phyloP scores from a whole-genome alignment of 1,140 invertebrate genomes.

The Drosophila rufa region DNA sequence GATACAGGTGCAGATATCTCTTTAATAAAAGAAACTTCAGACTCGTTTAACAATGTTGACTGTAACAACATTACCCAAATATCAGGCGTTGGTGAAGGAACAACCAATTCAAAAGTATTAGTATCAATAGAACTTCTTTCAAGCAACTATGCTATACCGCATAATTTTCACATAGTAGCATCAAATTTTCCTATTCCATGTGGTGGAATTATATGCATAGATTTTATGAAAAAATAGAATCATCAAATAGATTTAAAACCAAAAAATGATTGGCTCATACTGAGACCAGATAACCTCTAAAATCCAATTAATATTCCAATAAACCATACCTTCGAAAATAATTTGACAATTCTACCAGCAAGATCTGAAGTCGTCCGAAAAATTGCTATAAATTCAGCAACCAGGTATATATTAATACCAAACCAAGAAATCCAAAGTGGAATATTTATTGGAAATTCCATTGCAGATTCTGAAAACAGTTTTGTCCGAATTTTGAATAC shows the following conservation, averaged over 20 bases:
- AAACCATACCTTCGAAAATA: no score
- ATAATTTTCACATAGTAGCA: constrained; percentile 1
- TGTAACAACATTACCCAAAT: constrained; percentile 5
- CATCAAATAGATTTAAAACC: constrained; percentile 14
- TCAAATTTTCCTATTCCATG: background rate
- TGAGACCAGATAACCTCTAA: background rate
- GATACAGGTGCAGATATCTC: background rate
- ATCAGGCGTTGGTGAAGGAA: background rate
- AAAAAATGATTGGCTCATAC: background rate
- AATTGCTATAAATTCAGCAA: no score
- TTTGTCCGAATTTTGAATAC: no score
- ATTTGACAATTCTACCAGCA: no score
- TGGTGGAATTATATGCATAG: constrained; percentile 2
- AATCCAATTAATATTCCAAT: no score
- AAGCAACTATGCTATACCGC: no score
- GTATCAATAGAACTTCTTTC: no score
- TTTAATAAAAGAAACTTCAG: background rate
- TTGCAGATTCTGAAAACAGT: no score
- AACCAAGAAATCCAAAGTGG: no score
- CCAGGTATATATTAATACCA: no score
- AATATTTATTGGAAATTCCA: no score
- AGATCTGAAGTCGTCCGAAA: no score
- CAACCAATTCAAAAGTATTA: background rate
- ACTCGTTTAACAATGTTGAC: background rate
- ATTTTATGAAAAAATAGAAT: constrained; percentile 11